A percentile compares a stretch with the other conserved stretches of the same genome.
phyloP scores from a whole-genome alignment of 2,888 invertebrate species.

The Polymixis flavicincta region DNA sequence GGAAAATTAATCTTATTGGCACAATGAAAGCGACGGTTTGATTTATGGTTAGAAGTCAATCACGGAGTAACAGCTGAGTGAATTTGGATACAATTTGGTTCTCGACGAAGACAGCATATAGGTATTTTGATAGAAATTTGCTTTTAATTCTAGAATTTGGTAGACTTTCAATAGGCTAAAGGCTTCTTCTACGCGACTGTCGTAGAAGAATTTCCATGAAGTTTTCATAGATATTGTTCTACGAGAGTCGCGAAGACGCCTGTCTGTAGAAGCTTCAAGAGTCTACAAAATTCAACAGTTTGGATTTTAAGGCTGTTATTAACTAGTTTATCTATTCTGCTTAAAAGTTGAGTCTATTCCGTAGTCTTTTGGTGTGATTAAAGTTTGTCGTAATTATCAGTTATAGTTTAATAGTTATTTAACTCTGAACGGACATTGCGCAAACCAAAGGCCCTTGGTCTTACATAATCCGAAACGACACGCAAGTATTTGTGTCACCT shows the following conservation, averaged over 20 bases:
- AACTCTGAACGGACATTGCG: constrained; percentile 28
- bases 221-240: too few relatives aligned
- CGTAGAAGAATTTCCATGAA: too few relatives aligned
- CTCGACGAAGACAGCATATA: background rate
- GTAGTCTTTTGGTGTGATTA: background rate
- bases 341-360: background rate
- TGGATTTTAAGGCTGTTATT: background rate
- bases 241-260: too few relatives aligned
- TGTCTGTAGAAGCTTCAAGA: too few relatives aligned
- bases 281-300: background rate
- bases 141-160: too few relatives aligned
- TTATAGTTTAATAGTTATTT: constrained; percentile 8
- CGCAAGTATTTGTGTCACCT: constrained; percentile 55
- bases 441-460: constrained; percentile 48
- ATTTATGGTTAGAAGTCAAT: constrained; percentile 31
- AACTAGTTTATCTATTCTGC: background rate
- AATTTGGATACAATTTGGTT: constrained; percentile 1
- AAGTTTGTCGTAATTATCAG: constrained; percentile 5
- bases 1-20: constrained; percentile 28
- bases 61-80: constrained; percentile 6
- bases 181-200: too few relatives aligned
- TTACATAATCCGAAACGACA: constrained; percentile 54
- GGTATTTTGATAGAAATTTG: background rate
- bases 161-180: too few relatives aligned
- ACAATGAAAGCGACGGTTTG: constrained; percentile 4